These are phyloP conservation scores for Macquaria australasica DNA, from an alignment of 2,113 vertebrate genomes.

Conservation along the genomic window DNA sequence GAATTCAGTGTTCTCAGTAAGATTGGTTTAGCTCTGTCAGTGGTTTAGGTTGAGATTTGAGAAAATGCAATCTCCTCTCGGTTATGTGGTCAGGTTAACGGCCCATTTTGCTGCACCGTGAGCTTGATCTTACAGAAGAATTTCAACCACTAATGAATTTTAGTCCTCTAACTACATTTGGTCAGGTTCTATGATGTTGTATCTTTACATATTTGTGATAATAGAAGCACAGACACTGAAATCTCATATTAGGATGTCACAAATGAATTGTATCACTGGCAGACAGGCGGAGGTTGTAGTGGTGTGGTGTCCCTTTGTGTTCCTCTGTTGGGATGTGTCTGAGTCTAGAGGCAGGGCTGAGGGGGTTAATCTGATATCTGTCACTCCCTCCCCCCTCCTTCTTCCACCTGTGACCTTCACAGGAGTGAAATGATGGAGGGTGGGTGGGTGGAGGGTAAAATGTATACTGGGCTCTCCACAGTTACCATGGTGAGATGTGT, in stretches of 20 bases:
- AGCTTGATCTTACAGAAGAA: background rate
- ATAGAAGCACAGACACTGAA: background rate
- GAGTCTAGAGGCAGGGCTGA: conserved; percentile 8
- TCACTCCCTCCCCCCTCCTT: background rate
- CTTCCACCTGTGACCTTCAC: conserved; percentile 70
- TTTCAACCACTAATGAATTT: background rate
- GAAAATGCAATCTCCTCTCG: conserved; percentile 30
- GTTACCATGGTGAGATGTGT: conserved; percentile 59
- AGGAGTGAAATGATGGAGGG: conserved; percentile 31
- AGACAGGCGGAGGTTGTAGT: conserved; percentile 12
- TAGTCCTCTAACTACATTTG: background rate
- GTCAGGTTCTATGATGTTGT: conserved; percentile 13
- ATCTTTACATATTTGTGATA: background rate
- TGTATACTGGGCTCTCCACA: conserved; percentile 17
- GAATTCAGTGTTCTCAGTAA: conserved; percentile 31
- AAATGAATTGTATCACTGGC: background rate
- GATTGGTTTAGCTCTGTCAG: conserved; percentile 34
- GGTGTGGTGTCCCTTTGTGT: conserved; percentile 1
- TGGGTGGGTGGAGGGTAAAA: conserved; percentile 32
- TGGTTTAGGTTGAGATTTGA: conserved; percentile 24
- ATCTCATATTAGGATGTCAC: conserved; percentile 1
- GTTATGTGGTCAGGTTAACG: conserved; percentile 27
- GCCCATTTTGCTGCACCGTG: conserved; percentile 15
- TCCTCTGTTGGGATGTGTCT: conserved; percentile 22
- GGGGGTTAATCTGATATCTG: conserved; percentile 55